A percentile compares a stretch with the other conserved stretches of the same genome.
These are phyloP conservation scores for Trissolcus basalis DNA, from an alignment of 1,140 invertebrate species.

Conservation along the genomic window DNA sequence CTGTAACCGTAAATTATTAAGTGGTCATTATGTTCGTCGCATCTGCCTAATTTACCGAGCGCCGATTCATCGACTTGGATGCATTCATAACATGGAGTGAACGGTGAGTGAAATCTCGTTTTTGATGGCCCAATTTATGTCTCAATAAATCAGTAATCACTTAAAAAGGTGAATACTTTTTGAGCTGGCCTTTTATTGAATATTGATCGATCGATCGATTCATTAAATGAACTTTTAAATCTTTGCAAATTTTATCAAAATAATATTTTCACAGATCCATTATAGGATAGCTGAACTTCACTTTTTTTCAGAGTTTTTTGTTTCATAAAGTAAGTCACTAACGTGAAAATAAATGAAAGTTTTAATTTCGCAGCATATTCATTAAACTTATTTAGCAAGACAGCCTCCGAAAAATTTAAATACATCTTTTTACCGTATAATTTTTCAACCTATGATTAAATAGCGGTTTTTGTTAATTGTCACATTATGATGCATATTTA, in stretches of 20 bases:
- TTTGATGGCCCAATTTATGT: background rate
- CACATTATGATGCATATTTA: too few species aligned
- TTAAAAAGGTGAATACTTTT: background rate
- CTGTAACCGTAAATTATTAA: background rate
- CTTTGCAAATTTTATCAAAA: too few species aligned
- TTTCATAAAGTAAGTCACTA: too few species aligned
- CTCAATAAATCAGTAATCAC: background rate
- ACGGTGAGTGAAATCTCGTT: conserved; percentile 16
- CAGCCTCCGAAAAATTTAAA: background rate
- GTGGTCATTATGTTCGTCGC: conserved; percentile 8
- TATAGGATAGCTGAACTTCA: too few species aligned
- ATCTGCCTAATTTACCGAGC: conserved; percentile 2
- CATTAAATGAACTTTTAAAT: too few species aligned
- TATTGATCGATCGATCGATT: too few species aligned
- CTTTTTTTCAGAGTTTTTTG: too few species aligned
- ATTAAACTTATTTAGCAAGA: background rate
- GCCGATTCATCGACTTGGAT: background rate
- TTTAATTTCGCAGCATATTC: background rate
- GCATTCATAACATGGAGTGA: conserved; percentile 3
- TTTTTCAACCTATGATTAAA: conserved; percentile 10
- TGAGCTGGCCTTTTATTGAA: background rate
- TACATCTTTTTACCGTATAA: background rate
- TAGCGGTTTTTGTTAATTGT: conserved; percentile 4
- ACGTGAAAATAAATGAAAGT: too few species aligned
- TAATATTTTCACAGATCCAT: too few species aligned